Conservation (phyloP, 2,888 invertebrate genomes). For the Sialis lutaria region DNA sequence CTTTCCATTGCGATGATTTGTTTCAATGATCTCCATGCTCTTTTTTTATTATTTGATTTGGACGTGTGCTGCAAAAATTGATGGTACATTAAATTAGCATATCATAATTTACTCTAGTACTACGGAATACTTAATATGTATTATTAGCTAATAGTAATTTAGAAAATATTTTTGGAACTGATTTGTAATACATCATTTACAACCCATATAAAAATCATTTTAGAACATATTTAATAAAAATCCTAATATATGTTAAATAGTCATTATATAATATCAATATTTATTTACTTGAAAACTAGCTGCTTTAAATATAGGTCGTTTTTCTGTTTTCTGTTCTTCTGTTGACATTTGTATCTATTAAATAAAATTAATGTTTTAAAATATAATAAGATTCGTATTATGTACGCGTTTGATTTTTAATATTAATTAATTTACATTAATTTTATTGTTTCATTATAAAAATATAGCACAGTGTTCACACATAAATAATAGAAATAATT, state of each 20-base stretch:
- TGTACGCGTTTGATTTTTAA: too few relatives aligned
- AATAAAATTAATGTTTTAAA: too few relatives aligned
- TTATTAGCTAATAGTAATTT: not conserved
- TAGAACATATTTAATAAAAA: not conserved
- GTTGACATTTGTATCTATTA: not conserved
- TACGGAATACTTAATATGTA: not conserved
- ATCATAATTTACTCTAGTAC: not conserved
- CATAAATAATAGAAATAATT: too few relatives aligned
- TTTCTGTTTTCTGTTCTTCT: slow-evolving; percentile 16
- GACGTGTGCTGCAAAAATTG: slow-evolving; percentile 29
- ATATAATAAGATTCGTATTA: too few relatives aligned
- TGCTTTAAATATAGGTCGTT: slow-evolving; percentile 21
- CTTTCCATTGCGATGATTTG: slow-evolving; percentile 73
- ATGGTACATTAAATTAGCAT: not conserved
- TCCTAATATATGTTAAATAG: not conserved
- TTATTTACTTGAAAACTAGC: slow-evolving; percentile 15
- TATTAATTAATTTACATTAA: too few relatives aligned
- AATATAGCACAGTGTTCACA: too few relatives aligned
- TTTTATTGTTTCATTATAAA: too few relatives aligned
- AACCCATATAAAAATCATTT: not conserved
- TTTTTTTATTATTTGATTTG: slow-evolving; percentile 47
- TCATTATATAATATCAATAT: not conserved
- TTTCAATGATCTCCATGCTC: slow-evolving; percentile 76
- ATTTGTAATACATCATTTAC: not conserved
- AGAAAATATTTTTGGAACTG: not conserved